Percentiles rank a stretch among this genome's conserved stretches.
Evolutionary conservation across 2,113 vertebrate species (phyloP).

Genomic region (Candoia aspera): DNA sequence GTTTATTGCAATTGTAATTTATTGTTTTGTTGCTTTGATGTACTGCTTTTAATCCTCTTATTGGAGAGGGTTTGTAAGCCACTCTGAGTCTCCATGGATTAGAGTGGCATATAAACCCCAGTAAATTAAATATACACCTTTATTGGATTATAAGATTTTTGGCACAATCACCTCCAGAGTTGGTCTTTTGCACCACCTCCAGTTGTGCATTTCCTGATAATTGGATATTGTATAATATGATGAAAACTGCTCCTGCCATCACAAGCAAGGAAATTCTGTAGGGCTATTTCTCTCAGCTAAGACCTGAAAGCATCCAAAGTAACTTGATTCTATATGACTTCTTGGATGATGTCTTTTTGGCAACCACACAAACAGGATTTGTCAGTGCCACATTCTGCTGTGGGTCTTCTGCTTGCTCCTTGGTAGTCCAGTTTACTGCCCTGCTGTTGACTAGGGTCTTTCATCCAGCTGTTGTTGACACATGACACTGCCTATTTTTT

Average conservation of each 20-base stretch:
- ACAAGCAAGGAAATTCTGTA: neutral
- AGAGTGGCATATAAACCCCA: neutral
- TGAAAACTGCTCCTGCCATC: neutral
- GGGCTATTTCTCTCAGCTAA: neutral
- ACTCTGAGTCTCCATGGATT: neutral
- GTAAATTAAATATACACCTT: neutral
- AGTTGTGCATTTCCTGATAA: neutral
- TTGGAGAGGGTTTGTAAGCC: neutral
- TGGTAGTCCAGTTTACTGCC: neutral
- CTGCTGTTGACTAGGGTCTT: neutral
- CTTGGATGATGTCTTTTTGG: neutral
- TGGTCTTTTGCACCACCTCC: neutral
- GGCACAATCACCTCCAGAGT: neutral
- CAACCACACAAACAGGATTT: neutral
- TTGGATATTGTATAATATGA: neutral
- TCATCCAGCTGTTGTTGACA: neutral
- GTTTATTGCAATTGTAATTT: neutral
- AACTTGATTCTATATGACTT: neutral
- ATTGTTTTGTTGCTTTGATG: neutral
- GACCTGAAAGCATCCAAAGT: neutral
- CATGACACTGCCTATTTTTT: neutral
- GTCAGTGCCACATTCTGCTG: neutral
- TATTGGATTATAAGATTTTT: neutral
- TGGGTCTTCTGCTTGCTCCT: neutral
- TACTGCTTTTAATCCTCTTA: neutral